These are phyloP conservation scores for Poicephalus meyeri DNA, from an alignment of 2,113 vertebrate species.

Conservation along the genomic window DNA sequence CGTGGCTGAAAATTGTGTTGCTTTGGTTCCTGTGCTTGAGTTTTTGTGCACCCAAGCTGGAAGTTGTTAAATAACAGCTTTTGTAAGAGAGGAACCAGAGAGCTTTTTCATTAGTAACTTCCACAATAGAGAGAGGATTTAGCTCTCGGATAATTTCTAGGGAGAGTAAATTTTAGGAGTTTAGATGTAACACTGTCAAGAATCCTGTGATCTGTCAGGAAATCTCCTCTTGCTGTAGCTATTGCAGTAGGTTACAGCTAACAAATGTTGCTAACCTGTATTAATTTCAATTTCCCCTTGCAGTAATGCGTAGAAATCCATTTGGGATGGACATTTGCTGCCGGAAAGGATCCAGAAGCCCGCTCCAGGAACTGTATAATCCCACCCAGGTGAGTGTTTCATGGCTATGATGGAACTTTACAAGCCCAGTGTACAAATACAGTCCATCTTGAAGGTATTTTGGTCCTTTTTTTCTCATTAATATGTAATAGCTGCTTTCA, in stretches of 20 bases:
- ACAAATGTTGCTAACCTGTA: slow-evolving; percentile 4
- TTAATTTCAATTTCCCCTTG: slow-evolving; percentile 62
- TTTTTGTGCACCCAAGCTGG: background rate
- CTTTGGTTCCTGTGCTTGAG: background rate
- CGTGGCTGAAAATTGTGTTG: background rate
- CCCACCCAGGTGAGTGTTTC: slow-evolving; percentile 90
- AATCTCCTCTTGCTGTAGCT: background rate
- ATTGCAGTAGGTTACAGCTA: background rate
- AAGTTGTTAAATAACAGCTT: background rate
- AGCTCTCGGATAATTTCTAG: background rate
- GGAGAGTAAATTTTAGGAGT: background rate
- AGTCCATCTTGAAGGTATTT: background rate
- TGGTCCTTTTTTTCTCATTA: background rate
- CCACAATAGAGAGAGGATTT: background rate
- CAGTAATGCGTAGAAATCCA: slow-evolving; percentile 94
- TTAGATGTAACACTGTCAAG: background rate
- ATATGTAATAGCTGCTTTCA: background rate
- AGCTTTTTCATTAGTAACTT: background rate
- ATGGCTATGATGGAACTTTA: background rate
- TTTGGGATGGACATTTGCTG: slow-evolving; percentile 92
- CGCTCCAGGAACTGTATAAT: slow-evolving; percentile 94
- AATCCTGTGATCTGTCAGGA: background rate
- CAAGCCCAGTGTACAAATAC: background rate
- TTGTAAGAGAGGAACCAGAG: background rate
- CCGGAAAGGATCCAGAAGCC: slow-evolving; percentile 90